Evolutionary conservation across 2,888 invertebrate genomes (phyloP).

Genomic region (Trisateles emortualis): DNA sequence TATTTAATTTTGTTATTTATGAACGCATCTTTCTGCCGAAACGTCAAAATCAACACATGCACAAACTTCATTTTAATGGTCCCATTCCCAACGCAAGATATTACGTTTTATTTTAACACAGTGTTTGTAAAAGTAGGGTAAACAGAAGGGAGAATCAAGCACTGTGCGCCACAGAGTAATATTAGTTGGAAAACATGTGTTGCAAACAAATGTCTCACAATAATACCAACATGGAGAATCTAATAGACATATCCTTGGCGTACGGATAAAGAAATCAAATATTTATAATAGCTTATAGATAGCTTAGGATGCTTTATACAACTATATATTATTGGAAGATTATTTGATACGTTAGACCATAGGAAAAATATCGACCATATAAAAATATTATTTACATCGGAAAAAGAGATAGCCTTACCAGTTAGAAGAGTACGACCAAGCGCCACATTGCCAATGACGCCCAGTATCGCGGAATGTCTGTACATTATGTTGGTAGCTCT

Average conservation of each 20-base stretch:
- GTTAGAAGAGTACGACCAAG: constrained; percentile 65
- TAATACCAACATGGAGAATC: constrained; percentile 52
- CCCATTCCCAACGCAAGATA: constrained; percentile 13
- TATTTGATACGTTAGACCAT: constrained; percentile 15
- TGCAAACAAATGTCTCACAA: constrained; percentile 38
- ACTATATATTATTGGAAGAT: constrained; percentile 10
- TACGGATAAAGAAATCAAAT: constrained; percentile 25
- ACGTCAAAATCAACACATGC: constrained; percentile 54
- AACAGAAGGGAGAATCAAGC: constrained; percentile 9
- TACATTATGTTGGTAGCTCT: constrained; percentile 75
- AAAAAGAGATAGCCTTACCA: constrained; percentile 62
- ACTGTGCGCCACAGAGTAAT: constrained; percentile 25
- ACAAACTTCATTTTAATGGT: constrained; percentile 45
- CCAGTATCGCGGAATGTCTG: constrained; percentile 77
- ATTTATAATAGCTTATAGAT: neutral
- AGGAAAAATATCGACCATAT: constrained; percentile 17
- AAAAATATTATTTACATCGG: constrained; percentile 22
- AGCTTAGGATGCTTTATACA: constrained; percentile 1
- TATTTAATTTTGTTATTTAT: neutral
- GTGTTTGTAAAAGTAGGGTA: constrained; percentile 25
- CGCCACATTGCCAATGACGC: constrained; percentile 84
- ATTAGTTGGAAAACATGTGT: constrained; percentile 33
- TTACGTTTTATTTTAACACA: constrained; percentile 12
- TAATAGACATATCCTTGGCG: constrained; percentile 43
- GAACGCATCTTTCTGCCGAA: constrained; percentile 41